Evolutionary conservation across 2,888 invertebrate genomes (phyloP).

Genomic region (Drosophila helvetica): DNA sequence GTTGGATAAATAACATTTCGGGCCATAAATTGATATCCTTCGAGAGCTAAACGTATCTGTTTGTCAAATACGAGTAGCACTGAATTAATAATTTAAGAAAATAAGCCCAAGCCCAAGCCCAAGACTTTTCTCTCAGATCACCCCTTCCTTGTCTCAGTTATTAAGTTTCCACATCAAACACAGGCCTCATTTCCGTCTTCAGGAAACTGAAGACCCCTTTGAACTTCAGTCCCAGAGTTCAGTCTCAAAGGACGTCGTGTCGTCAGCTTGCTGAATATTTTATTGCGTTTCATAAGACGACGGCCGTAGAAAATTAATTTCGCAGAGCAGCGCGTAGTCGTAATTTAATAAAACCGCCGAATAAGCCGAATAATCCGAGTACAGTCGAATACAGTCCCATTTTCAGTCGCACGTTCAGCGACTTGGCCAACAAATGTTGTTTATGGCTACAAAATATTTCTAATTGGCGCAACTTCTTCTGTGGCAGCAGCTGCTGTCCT

Average conservation of each 20-base stretch:
- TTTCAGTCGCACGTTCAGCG: not conserved
- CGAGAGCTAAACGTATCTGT: too few species aligned
- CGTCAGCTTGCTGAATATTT: constrained; percentile 46
- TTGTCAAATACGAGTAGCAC: too few species aligned
- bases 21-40: not conserved
- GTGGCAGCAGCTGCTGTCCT: constrained; percentile 49
- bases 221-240: constrained; percentile 3
- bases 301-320: constrained; percentile 58
- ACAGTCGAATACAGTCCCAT: too few species aligned
- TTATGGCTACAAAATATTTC: constrained; percentile 70
- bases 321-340: constrained; percentile 41
- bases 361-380: constrained; percentile 22
- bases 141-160: not conserved
- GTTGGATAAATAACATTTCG: not conserved
- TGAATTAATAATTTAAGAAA: not conserved
- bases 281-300: constrained; percentile 54
- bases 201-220: constrained; percentile 8
- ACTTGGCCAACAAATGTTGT: constrained; percentile 65
- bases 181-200: constrained; percentile 2
- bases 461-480: constrained; percentile 62
- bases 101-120: not conserved
- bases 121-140: not conserved
- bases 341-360: constrained; percentile 66
- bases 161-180: not conserved
- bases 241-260: not conserved